phyloP scores from a whole-genome alignment of 2,113 vertebrate genomes.

The Empidonax traillii region DNA sequence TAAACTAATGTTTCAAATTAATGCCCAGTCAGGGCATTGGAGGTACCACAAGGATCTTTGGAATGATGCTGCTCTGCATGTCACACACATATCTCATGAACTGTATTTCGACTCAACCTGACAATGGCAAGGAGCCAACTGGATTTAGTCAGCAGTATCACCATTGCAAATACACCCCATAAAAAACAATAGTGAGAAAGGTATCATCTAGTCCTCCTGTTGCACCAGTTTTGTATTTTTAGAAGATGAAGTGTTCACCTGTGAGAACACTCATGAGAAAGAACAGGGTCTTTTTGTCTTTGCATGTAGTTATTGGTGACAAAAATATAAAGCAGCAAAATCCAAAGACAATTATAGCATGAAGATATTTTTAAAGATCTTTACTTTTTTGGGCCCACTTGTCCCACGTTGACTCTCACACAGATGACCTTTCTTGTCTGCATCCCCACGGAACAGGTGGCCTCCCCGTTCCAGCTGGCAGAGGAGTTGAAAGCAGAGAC shows the following conservation, averaged over 20 bases:
- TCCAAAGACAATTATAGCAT: not conserved
- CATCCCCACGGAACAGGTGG: constrained; percentile 87
- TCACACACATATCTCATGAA: not conserved
- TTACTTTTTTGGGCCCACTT: constrained; percentile 99
- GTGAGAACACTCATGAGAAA: not conserved
- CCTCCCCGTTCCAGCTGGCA: constrained; percentile 65
- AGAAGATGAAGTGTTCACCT: not conserved
- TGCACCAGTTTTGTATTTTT: not conserved
- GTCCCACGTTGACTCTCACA: constrained; percentile 95
- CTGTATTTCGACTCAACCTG: not conserved
- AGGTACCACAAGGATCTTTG: not conserved
- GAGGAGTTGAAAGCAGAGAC: constrained; percentile 83
- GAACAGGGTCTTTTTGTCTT: not conserved
- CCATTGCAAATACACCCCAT: not conserved
- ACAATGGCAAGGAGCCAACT: not conserved
- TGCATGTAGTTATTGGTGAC: not conserved
- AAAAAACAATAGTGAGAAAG: not conserved
- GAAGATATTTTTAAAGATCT: not conserved
- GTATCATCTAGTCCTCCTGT: not conserved
- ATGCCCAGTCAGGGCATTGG: not conserved
- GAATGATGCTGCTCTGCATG: not conserved
- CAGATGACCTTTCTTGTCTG: constrained; percentile 98
- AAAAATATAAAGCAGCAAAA: not conserved
- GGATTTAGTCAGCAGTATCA: not conserved
- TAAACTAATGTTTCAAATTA: not conserved